Percentiles rank a stretch among this genome's conserved stretches.
Evolutionary conservation across 2,113 vertebrate genomes (phyloP).

Genomic region (Sinocyclocheilus anophthalmus): DNA sequence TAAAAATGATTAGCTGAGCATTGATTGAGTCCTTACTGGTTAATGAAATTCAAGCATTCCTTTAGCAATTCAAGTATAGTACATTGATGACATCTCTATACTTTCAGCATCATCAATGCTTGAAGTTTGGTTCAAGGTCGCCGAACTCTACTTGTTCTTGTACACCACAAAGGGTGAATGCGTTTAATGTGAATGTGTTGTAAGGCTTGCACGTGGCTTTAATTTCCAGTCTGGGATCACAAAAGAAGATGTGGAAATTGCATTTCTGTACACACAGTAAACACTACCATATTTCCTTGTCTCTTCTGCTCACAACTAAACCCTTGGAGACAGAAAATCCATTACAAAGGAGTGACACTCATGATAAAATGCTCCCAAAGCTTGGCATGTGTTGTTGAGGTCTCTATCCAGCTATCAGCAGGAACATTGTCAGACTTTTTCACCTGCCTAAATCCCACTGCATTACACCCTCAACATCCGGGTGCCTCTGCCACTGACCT

Average conservation of each 20-base stretch:
- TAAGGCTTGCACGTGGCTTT: conserved; percentile 36
- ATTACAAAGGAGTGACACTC: conserved; percentile 71
- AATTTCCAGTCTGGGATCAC: conserved; percentile 48
- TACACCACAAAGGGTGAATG: background rate
- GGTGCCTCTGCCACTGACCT: conserved; percentile 45
- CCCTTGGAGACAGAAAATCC: conserved; percentile 69
- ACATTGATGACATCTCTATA: conserved; percentile 7
- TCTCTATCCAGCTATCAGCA: conserved; percentile 67
- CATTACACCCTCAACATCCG: conserved; percentile 60
- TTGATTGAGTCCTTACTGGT: conserved; percentile 74
- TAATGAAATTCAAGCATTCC: conserved; percentile 67
- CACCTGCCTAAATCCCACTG: conserved; percentile 71
- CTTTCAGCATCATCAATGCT: background rate
- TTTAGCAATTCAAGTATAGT: conserved; percentile 50
- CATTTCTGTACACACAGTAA: conserved; percentile 53
- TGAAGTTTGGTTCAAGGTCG: conserved; percentile 48
- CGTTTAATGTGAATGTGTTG: conserved; percentile 41
- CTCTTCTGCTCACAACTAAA: conserved; percentile 67
- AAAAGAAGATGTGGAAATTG: conserved; percentile 54
- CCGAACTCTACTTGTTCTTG: conserved; percentile 30
- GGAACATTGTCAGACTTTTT: conserved; percentile 75
- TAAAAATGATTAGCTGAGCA: conserved; percentile 65
- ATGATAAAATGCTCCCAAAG: conserved; percentile 69
- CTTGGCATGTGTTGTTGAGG: conserved; percentile 59
- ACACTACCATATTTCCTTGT: conserved; percentile 68